Base-by-base conservation (phyloP, 2,888 invertebrate species). In the Incurvaria masculella region DNA sequence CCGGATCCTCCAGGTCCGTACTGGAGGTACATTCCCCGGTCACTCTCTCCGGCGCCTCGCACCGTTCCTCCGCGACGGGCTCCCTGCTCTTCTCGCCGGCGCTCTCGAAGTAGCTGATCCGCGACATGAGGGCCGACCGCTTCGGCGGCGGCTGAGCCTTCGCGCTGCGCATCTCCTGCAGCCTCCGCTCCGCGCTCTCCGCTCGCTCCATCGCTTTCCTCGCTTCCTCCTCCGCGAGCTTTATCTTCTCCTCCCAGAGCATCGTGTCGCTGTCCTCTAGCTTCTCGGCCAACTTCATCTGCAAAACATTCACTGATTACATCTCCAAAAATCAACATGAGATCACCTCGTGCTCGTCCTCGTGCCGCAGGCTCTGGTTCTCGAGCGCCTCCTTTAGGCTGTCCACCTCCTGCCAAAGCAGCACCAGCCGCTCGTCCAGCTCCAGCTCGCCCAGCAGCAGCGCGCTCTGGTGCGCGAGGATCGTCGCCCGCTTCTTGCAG, bases 201-300 rank as follows among this genome's bases (percentile, higher is more conserved):
- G 86, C 87, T 49, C 87, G 65, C 52, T 83, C 80, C 10, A 79
- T 52, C 0, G 85, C 84, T 53, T 79, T 79, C 54, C 81, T 79
- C 1, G 87, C 74, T 56, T 88, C 88, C n/a, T 84, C 82, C 60
- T 88, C 88, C 0, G 84, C 85, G 1, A 87, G 63, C 59, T 79
- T 82, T 27, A 88, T 73, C 57, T 87, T 85, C 63, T 88, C 88
- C 56, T 88, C 87, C 59, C 87, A 79, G 0, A 87, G 64, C 20
- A 88, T 83, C 14, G 85, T 79, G 59, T 87, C 85, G 0, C 84
- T 82, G 56, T 86, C 85, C 52, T 82, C 81, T 54, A 86, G 84
- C 53, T 81, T 81, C 54, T 86, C 85, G 44, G 86, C 82, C 44
- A 87, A 56, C 63, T 87, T 84, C 4, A 80, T 57, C 72, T 78